Percentiles rank a stretch among this genome's conserved stretches.
These are phyloP conservation scores for Acutogordius australiensis DNA, from an alignment of 2,888 invertebrate genomes.

Conservation along the genomic window DNA sequence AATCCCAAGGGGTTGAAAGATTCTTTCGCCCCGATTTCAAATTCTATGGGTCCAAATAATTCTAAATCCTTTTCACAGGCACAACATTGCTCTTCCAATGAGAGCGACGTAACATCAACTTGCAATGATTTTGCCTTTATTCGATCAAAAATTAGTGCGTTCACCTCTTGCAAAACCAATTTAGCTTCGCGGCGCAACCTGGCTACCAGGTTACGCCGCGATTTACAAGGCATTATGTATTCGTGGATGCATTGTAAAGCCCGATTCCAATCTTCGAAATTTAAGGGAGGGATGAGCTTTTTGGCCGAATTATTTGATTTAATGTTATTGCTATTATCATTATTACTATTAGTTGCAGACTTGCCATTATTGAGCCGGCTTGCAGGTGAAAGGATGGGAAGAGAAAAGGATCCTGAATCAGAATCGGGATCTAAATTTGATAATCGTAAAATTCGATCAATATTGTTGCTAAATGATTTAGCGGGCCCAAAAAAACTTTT, in stretches of 20 bases:
- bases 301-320: no score
- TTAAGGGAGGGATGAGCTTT: no score
- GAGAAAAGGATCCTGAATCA: no score
- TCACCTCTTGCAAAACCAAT: neutral
- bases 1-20: neutral
- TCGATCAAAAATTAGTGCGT: neutral
- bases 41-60: neutral
- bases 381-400: no score
- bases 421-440: no score
- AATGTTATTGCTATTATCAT: no score
- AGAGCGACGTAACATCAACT: neutral
- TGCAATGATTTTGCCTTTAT: neutral
- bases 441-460: no score
- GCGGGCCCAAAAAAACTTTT: no score
- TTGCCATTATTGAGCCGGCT: no score
- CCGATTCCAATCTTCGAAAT: neutral
- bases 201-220: neutral
- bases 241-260: neutral
- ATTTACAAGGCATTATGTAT: neutral
- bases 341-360: no score
- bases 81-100: neutral
- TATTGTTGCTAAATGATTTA: no score
- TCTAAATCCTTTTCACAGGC: no score
- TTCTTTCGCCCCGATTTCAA: neutral
- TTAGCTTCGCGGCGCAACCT: neutral